Base-by-base conservation (phyloP, 1,140 invertebrate genomes). In the Galleria mellonella region DNA sequence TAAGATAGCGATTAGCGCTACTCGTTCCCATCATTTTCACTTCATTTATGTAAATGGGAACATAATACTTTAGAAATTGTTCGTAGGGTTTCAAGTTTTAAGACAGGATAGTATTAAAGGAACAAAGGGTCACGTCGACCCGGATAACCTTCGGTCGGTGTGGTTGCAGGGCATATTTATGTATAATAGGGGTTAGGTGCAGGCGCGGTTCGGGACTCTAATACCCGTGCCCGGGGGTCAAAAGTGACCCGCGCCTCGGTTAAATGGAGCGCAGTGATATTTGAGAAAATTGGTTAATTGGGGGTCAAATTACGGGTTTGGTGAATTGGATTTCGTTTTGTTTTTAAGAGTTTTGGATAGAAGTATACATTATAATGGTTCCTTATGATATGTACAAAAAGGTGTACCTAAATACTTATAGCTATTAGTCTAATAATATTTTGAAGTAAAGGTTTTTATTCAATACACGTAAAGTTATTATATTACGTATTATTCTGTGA, bases 271-370 rank as follows among this genome's bases (percentile, higher is more conserved):
- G 56, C 68, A 83, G 72, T 84, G 76, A 83, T 84, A 84, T 78
- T 60, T 55, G 67, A 72, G 73, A 70, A 74, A 81, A 83, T 83
- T 79, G 64, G 77, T 82, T 84, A 84, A 84, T 82, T 84, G 76
- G 62, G 57, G 65, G 57, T 63, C 58, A 77, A 82, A 82, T 82
- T 81, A 70, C 58, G 52, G 56, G 58, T 69, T 58, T 37, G 51
- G 44, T 50, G 46, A 49, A 49, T 36, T 23, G 17, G 17, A 23
- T 6, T 23, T 23, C 17, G 17, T 23, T 23, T 3, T 23, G 6
- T 23, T 23, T 23, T 23, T 23, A 23, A 23, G 17, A 23, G 17
- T 23, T n/a, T 23, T 6, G 17, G 17, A 23, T 23, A 2, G 17
- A 23, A 23, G 17, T 23, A 3, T n/a, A n/a, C 2, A 3, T 23